Conservation (phyloP, 2,797 vertebrate species). For the Sebastes kiyomatsui region DNA sequence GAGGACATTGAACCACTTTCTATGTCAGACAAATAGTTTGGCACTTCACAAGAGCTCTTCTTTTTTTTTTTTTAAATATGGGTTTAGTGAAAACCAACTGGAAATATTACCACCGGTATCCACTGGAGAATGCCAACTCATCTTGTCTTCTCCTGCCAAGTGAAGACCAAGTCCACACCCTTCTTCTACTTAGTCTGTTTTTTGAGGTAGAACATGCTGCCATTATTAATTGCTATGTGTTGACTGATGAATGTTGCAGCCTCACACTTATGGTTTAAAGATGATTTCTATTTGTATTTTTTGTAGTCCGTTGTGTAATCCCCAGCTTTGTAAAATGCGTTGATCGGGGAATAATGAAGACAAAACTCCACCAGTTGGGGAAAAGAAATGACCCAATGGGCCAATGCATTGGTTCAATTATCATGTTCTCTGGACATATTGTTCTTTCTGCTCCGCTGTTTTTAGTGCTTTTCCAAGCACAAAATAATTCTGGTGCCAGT, state of each 20-base stretch:
- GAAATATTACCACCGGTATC: constrained; percentile 26
- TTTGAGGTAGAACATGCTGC: neutral
- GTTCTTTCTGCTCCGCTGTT: neutral
- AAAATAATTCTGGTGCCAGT: neutral
- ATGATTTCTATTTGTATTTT: neutral
- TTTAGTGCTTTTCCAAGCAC: neutral
- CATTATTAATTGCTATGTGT: neutral
- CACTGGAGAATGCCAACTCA: constrained; percentile 13
- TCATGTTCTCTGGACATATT: constrained; percentile 15
- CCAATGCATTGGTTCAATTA: neutral
- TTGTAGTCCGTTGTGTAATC: neutral
- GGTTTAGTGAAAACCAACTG: constrained; percentile 37
- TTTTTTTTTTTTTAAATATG: neutral
- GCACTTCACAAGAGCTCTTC: neutral
- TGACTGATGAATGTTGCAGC: neutral
- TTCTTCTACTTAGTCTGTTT: neutral
- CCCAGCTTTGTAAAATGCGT: neutral
- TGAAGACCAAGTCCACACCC: neutral
- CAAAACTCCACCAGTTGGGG: neutral
- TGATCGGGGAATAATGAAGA: neutral
- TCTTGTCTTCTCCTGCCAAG: constrained; percentile 11
- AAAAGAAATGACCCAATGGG: neutral
- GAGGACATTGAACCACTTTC: neutral
- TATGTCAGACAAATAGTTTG: neutral
- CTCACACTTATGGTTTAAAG: neutral